Percentiles rank a stretch among this genome's conserved stretches.
Conservation (phyloP, 2,888 invertebrate genomes). For the Polydrusus tereticollis region DNA sequence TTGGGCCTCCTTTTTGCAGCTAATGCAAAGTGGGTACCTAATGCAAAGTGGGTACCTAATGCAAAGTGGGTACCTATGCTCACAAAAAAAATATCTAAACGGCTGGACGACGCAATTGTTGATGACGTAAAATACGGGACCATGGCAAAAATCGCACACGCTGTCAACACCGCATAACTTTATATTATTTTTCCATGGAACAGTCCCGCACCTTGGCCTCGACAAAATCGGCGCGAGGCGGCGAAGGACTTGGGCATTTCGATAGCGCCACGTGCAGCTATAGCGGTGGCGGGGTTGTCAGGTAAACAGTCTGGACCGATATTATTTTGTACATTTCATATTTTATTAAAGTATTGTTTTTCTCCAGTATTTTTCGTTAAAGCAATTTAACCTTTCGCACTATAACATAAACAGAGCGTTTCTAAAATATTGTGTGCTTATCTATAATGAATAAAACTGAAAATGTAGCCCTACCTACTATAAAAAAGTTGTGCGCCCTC, state of each 20-base stretch:
- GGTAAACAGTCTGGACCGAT: slow-evolving; percentile 25
- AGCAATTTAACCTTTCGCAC: no score
- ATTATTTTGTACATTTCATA: slow-evolving; percentile 7
- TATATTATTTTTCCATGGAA: neutral
- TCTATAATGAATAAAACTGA: no score
- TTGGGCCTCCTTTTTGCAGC: no score
- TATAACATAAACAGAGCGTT: no score
- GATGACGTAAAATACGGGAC: neutral
- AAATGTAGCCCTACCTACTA: no score
- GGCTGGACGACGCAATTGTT: neutral
- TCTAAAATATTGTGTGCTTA: no score
- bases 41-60: no score
- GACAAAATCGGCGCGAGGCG: slow-evolving; percentile 61
- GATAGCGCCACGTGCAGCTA: slow-evolving; percentile 59
- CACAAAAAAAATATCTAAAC: no score
- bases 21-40: no score
- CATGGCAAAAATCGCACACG: neutral
- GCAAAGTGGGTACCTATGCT: no score
- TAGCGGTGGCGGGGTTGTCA: slow-evolving; percentile 24
- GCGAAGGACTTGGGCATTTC: slow-evolving; percentile 60
- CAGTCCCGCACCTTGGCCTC: slow-evolving; percentile 59
- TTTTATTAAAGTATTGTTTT: neutral
- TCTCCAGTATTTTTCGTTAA: neutral
- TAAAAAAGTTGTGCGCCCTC: no score
- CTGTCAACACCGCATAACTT: neutral